A percentile compares a stretch with the other conserved stretches of the same genome.
Conservation (phyloP, 2,888 invertebrate genomes). For the Pammene fasciana region DNA sequence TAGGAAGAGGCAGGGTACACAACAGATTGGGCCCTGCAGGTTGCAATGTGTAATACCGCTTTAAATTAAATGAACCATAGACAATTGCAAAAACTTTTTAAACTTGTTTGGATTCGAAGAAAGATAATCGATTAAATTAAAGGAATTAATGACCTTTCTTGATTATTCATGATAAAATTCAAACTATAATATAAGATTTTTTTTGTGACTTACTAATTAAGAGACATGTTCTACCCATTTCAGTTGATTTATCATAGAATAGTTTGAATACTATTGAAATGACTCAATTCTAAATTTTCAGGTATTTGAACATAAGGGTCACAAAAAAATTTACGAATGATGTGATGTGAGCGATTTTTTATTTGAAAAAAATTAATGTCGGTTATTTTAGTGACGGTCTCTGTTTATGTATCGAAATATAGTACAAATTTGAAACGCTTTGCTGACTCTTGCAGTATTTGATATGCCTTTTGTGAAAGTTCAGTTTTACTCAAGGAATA, state of each 20-base stretch:
- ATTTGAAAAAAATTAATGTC: constrained; percentile 45
- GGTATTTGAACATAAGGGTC: constrained; percentile 11
- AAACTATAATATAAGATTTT: no score
- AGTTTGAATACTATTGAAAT: no score
- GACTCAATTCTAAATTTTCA: not conserved
- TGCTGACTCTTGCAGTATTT: constrained; percentile 26
- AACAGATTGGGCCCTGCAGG: no score
- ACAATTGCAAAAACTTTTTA: not conserved
- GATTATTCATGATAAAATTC: no score
- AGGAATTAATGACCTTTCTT: no score
- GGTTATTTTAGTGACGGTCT: constrained; percentile 48
- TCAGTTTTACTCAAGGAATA: constrained; percentile 2
- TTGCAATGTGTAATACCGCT: no score
- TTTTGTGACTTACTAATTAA: no score
- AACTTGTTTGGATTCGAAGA: not conserved
- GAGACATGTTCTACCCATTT: no score
- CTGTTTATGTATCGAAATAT: constrained; percentile 30
- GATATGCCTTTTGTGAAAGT: constrained; percentile 11
- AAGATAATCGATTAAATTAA: no score
- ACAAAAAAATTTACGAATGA: constrained; percentile 15
- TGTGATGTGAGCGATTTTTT: constrained; percentile 27
- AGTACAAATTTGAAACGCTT: constrained; percentile 22
- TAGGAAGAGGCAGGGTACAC: no score
- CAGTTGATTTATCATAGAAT: no score
- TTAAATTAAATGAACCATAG: not conserved